Evolutionary conservation across 2,888 invertebrate genomes (phyloP).

Genomic region (Neoitamus cyanurus): DNA sequence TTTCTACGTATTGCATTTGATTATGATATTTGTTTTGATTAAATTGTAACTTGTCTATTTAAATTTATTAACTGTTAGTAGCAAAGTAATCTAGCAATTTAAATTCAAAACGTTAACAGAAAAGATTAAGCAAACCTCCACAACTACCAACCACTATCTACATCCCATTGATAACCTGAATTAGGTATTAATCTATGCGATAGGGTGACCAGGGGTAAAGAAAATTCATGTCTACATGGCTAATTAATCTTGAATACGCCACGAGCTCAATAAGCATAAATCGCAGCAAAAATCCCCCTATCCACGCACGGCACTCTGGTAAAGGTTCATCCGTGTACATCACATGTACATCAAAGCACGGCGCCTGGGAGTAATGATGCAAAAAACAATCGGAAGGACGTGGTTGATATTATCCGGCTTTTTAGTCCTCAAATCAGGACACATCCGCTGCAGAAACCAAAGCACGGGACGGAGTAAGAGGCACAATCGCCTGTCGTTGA

Average conservation of each 20-base stretch:
- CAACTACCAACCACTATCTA: no score
- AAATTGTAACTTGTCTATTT: no score
- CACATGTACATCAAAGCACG: background rate
- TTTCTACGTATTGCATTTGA: no score
- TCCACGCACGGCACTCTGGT: no score
- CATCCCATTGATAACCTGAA: no score
- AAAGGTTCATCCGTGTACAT: background rate
- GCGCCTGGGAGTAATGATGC: background rate
- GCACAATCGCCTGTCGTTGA: conserved; percentile 12
- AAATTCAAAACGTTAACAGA: no score
- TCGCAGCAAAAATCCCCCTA: background rate
- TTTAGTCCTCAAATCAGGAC: conserved; percentile 47
- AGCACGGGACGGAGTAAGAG: background rate
- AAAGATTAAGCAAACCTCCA: no score
- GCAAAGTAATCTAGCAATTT: no score
- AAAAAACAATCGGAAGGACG: conserved; percentile 50
- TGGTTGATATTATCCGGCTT: conserved; percentile 49
- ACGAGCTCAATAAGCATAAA: background rate
- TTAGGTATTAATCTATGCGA: background rate
- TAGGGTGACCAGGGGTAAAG: background rate
- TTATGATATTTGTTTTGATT: no score
- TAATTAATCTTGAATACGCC: background rate
- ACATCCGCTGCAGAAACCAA: conserved; percentile 7
- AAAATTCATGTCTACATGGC: background rate
- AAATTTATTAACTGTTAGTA: no score